Base-by-base conservation (phyloP, 2,113 vertebrate species). In the Marmota flaviventris region DNA sequence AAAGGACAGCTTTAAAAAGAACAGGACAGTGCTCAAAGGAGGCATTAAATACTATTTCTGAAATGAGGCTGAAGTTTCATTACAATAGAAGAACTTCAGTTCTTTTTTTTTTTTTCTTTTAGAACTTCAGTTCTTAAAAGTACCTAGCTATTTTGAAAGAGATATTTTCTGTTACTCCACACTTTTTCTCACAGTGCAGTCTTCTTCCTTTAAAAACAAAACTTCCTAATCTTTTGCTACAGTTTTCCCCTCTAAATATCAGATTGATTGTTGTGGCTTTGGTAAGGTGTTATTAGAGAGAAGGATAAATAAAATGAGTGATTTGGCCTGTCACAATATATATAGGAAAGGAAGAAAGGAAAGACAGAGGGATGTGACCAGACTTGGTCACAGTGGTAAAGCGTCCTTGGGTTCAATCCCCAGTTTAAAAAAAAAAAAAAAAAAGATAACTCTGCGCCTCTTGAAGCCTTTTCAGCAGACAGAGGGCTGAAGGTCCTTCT, bases 1-100 rank as follows among this genome's bases (percentile, higher is more conserved):
- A 93, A 93, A 92, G 27, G 25, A 14, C 29, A 72, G 24, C n/a
- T 91, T 94, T 89, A 6, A 76, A 94, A 91, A 91, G 65, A 96
- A 77, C 37, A 6, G 53, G 32, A 39, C 63, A 53, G 14, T n/a
- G 16, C 65, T 85, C 51, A 34, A 69, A 51, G 18, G 63, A 86
- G 25, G 20, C 67, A 72, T 79, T 95, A 63, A 73, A n/a, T 69
- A 63, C 12, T n/a, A 37, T 86, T 61, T 39, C 58, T 91, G 67
- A 94, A 91, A 83, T 96, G 56, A 95, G 53, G 24, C 73, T 63
- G 22, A 85, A 94, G 63, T 65, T 22, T 88, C 65, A 70, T 83
- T 29, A 81, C 37, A 67, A 4, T 83, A 67, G 13, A 89, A 93
- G 39, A 91, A 85, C 45, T 63, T 45, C 45, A 45, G 45, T 45